Conservation (phyloP, 2,888 invertebrate genomes). For the Dioctria linearis region DNA sequence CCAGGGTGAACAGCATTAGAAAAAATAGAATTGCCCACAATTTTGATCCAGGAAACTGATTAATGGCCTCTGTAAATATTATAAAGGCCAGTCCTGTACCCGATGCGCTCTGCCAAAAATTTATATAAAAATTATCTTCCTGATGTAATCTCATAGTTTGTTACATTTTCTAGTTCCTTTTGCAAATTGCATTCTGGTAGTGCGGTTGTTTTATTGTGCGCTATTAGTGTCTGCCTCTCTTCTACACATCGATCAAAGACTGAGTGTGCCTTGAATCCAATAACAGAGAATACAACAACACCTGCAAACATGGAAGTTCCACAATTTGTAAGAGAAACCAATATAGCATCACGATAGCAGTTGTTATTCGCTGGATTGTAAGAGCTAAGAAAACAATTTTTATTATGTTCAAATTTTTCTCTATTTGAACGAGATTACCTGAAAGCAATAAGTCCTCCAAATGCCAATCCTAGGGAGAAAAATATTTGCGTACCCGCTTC, state of each 20-base stretch:
- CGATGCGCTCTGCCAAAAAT: slow-evolving; percentile 84
- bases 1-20: slow-evolving; percentile 95
- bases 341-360: slow-evolving; percentile 93
- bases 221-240: slow-evolving; percentile 73
- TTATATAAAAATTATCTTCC: background rate
- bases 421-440: slow-evolving; percentile 70
- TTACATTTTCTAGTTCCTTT: slow-evolving; percentile 90
- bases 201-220: slow-evolving; percentile 76
- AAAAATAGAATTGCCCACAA: slow-evolving; percentile 98
- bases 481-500: slow-evolving; percentile 99
- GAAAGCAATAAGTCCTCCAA: slow-evolving; percentile 96
- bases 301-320: slow-evolving; percentile 97
- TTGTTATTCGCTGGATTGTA: slow-evolving; percentile 98
- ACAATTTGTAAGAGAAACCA: slow-evolving; percentile 94
- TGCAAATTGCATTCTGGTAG: slow-evolving; percentile 86
- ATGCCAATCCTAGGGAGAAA: slow-evolving; percentile 95
- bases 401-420: background rate
- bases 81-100: slow-evolving; percentile 97
- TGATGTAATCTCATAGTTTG: slow-evolving; percentile 65
- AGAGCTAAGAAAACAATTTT: slow-evolving; percentile 72
- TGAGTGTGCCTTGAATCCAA: slow-evolving; percentile 85
- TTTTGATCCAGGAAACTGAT: slow-evolving; percentile 96
- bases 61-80: slow-evolving; percentile 97
- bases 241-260: slow-evolving; percentile 69
- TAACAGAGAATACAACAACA: slow-evolving; percentile 95